Percentiles rank a stretch among this genome's conserved stretches.
phyloP scores from a whole-genome alignment of 2,113 vertebrate genomes.

The Atherinomorus stipes region DNA sequence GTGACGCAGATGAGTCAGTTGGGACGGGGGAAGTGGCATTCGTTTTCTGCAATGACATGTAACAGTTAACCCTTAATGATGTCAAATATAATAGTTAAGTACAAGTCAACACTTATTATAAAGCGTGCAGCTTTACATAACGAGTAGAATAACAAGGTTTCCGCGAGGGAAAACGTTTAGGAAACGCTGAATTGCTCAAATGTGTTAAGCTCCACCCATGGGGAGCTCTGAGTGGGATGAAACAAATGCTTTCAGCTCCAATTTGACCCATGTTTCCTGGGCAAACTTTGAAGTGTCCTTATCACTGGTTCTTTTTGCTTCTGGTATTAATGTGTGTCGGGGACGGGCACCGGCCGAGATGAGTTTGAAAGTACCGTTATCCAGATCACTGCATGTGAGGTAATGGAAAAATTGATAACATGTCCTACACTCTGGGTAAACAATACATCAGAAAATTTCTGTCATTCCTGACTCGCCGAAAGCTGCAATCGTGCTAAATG shows the following conservation, averaged over 20 bases:
- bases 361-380: slow-evolving; percentile 73
- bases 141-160: slow-evolving; percentile 3
- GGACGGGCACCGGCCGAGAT: slow-evolving; percentile 49
- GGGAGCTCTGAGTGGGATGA: slow-evolving; percentile 29
- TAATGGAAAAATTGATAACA: slow-evolving; percentile 70
- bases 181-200: slow-evolving; percentile 13
- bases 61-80: slow-evolving; percentile 11
- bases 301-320: slow-evolving; percentile 62
- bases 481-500: slow-evolving; percentile 52
- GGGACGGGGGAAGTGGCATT: slow-evolving; percentile 28
- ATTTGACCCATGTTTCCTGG: slow-evolving; percentile 43
- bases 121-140: background rate
- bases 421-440: slow-evolving; percentile 45
- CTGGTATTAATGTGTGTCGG: slow-evolving; percentile 37
- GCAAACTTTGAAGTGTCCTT: slow-evolving; percentile 68
- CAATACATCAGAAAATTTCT: slow-evolving; percentile 50
- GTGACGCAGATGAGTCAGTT: slow-evolving; percentile 57
- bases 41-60: slow-evolving; percentile 18
- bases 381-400: slow-evolving; percentile 68
- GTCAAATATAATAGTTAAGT: slow-evolving; percentile 4
- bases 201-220: slow-evolving; percentile 22
- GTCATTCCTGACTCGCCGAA: slow-evolving; percentile 45
- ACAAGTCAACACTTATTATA: slow-evolving; percentile 3
- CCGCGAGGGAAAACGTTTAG: slow-evolving; percentile 1
- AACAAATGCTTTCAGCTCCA: slow-evolving; percentile 43